phyloP scores from a whole-genome alignment of 2,113 vertebrate genomes.

The Coryphaenoides rupestris region DNA sequence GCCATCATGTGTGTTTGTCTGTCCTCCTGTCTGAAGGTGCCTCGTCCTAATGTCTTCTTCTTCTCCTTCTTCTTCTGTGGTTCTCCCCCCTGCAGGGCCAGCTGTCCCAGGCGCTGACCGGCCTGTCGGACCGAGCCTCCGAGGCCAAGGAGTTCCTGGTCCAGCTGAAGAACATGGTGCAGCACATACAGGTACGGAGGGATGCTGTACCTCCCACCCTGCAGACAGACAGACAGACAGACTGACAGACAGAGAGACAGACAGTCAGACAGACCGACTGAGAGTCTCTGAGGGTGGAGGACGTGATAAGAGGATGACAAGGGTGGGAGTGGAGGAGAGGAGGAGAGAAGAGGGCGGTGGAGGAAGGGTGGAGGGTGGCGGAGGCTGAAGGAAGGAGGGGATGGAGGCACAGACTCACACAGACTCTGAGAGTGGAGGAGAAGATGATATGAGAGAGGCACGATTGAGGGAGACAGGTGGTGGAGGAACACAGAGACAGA shows the following conservation, averaged over 20 bases:
- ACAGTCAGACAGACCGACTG: neutral
- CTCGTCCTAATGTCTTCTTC: neutral
- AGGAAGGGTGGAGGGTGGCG: no score
- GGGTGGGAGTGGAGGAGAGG: no score
- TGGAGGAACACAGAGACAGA: neutral
- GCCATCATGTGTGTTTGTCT: neutral
- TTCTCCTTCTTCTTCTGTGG: neutral
- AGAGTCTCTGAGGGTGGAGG: no score
- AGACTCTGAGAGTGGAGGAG: no score
- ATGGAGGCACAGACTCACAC: no score
- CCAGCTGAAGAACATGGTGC: conserved; percentile 94
- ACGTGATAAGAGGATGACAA: neutral
- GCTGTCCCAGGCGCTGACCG: conserved; percentile 92
- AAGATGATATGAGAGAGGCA: no score
- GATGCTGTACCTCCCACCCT: no score
- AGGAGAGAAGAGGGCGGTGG: no score
- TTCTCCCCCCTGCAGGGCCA: conserved; percentile 83
- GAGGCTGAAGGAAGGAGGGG: no score
- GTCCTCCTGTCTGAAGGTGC: no score
- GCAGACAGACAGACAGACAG: neutral
- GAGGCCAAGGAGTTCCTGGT: conserved; percentile 97
- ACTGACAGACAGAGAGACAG: neutral
- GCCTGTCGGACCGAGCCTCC: conserved; percentile 92
- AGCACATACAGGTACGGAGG: conserved; percentile 91
- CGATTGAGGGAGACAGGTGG: no score